Conservation (phyloP, 2,113 vertebrate genomes). For the Argyrosomus japonicus region DNA sequence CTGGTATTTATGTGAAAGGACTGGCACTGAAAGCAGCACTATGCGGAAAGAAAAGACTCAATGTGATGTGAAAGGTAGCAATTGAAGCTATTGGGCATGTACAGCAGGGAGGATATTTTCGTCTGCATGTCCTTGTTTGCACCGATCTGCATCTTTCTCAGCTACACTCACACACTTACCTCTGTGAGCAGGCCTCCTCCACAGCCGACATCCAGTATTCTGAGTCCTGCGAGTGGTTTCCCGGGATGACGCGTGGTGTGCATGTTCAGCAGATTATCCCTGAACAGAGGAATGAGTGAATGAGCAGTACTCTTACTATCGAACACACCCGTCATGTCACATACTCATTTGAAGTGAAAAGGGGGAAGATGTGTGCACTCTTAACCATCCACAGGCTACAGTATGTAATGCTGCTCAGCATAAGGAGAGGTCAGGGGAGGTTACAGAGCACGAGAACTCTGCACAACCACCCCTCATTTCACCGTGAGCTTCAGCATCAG, state of each 20-base stretch:
- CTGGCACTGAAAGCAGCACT: conserved; percentile 22
- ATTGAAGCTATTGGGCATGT: conserved; percentile 39
- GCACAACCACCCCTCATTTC: not conserved
- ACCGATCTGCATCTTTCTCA: not conserved
- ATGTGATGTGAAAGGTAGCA: conserved; percentile 43
- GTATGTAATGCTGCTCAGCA: not conserved
- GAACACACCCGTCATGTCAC: not conserved
- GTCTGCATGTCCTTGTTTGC: not conserved
- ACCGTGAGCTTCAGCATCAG: conserved; percentile 14
- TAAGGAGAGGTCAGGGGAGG: not conserved
- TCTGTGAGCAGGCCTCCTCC: conserved; percentile 95
- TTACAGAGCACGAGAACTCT: not conserved
- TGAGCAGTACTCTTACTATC: not conserved
- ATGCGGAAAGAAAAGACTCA: not conserved
- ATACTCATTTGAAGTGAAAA: not conserved
- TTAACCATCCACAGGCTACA: not conserved
- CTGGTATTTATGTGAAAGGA: conserved; percentile 37
- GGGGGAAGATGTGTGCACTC: not conserved
- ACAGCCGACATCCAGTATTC: conserved; percentile 94
- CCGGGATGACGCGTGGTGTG: conserved; percentile 82
- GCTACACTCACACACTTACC: conserved; percentile 76
- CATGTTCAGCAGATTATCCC: conserved; percentile 92
- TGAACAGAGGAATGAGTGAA: conserved; percentile 65
- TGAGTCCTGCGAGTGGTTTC: conserved; percentile 88
- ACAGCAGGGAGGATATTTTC: not conserved